These are phyloP conservation scores for Etheostoma nigrum DNA, from an alignment of 2,797 vertebrate species.

Conservation along the genomic window DNA sequence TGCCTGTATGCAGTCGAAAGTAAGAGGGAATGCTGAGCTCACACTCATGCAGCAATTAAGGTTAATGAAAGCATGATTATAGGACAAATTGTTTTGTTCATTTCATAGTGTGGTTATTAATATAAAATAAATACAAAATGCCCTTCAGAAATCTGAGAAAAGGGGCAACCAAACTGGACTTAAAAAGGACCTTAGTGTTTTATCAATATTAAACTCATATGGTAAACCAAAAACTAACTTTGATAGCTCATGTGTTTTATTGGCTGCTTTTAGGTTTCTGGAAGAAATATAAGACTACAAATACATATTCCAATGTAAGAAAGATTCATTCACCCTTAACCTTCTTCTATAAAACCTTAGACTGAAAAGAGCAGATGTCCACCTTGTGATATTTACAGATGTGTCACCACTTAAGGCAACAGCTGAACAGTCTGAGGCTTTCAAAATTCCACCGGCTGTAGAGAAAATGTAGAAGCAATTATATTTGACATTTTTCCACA, in stretches of 20 bases:
- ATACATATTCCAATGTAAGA: neutral
- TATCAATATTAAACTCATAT: neutral
- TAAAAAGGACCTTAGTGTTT: neutral
- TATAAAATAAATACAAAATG: neutral
- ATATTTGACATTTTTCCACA: conserved; percentile 40
- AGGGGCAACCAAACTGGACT: no score
- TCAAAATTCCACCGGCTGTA: conserved; percentile 26
- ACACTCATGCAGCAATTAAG: neutral
- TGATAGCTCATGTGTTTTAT: neutral
- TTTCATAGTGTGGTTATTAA: neutral
- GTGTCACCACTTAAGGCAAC: neutral
- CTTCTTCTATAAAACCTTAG: neutral
- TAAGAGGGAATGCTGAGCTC: neutral
- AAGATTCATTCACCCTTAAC: no score
- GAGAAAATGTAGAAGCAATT: conserved; percentile 29
- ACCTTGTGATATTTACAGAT: conserved; percentile 26
- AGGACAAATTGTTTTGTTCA: neutral
- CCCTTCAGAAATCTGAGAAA: neutral
- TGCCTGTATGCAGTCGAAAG: neutral
- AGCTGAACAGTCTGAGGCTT: neutral
- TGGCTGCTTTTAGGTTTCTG: neutral
- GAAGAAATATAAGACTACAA: neutral
- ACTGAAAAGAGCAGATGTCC: conserved; percentile 6
- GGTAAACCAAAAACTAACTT: neutral
- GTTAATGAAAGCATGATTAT: neutral